Evolutionary conservation across 37 sponge, comb jelly and placozoan genomes (phyloP), one percentile per base, ranked within the genome.

Genomic region (Agelas oroides): DNA sequence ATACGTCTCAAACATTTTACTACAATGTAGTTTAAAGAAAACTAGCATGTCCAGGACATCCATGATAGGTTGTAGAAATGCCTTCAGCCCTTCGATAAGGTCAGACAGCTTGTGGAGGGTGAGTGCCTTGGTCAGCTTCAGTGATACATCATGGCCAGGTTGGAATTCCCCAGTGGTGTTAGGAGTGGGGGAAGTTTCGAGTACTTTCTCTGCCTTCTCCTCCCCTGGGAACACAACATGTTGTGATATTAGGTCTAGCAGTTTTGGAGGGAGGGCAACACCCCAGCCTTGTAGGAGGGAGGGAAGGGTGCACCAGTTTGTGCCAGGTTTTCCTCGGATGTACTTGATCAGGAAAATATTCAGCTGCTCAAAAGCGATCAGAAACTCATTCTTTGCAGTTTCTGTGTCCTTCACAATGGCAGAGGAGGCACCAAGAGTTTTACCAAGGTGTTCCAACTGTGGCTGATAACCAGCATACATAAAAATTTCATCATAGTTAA

Each of bases 401-500:
- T 70, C 28, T 46, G 46, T 8, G 46, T 46, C 46, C 46, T 46
- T n/a, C n/a, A n/a, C n/a, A n/a, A n/a, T n/a, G 31, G 30, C 38
- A 17, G 68, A 65, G 2, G 63, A 17, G 12, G 74, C 40, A 72
- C 73, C 38, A 2, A 89, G 59, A 14, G 75, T 74, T 25, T 74
- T 18, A 5, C 83, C 79, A 25, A 89, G 53, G 19, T 1, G 16
- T 14, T 62, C 46, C 6, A 89, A 16, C 1, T 70, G 1, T 12
- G 21, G 37, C 2, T 70, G 41, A 74, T 83, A 46, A 19, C 34
- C 35, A 58, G 79, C 84, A 78, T 89, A 89, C 15, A 54, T 5
- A 15, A 83, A 38, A 20, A 89, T 59, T 8, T 89, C 90, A 72
- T 89, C 90, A 77, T 78, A 89, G 72, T 78, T 89, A 40, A 78